Conservation (phyloP, 2,888 invertebrate species). For the Campoplex nolae region DNA sequence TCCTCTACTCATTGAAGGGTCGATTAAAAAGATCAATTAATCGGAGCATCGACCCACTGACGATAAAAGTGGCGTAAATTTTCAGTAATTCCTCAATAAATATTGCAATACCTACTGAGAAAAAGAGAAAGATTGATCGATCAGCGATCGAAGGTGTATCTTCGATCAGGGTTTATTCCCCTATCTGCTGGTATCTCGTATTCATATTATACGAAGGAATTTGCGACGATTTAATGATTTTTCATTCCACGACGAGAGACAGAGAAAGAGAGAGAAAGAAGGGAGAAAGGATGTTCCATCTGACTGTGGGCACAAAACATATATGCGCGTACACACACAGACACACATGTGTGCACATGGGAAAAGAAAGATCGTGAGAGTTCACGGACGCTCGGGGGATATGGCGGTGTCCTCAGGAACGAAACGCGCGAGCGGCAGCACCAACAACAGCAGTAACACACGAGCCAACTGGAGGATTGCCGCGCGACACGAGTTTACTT, state of each 20-base stretch:
- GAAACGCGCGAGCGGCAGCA: conserved; percentile 44
- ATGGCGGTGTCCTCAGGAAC: conserved; percentile 43
- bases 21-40: neutral
- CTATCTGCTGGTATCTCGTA: conserved; percentile 43
- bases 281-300: neutral
- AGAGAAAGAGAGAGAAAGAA: neutral
- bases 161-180: conserved; percentile 33
- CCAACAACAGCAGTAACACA: conserved; percentile 45
- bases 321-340: neutral
- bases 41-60: neutral
- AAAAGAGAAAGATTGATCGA: conserved; percentile 38
- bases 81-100: too few species aligned
- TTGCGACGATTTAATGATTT: conserved; percentile 51
- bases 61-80: too few species aligned
- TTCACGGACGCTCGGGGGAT: conserved; percentile 60
- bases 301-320: neutral
- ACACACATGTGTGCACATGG: conserved; percentile 2
- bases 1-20: neutral
- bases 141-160: conserved; percentile 33
- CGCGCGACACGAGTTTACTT: conserved; percentile 83
- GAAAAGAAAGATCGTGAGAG: conserved; percentile 65
- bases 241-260: conserved; percentile 21
- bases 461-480: conserved; percentile 60
- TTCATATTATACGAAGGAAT: conserved; percentile 50
- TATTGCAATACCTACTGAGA: neutral